Percentiles rank a stretch among this genome's conserved stretches.
Conservation (phyloP, 2,797 vertebrate genomes). For the Schizopygopsis pylzovi region DNA sequence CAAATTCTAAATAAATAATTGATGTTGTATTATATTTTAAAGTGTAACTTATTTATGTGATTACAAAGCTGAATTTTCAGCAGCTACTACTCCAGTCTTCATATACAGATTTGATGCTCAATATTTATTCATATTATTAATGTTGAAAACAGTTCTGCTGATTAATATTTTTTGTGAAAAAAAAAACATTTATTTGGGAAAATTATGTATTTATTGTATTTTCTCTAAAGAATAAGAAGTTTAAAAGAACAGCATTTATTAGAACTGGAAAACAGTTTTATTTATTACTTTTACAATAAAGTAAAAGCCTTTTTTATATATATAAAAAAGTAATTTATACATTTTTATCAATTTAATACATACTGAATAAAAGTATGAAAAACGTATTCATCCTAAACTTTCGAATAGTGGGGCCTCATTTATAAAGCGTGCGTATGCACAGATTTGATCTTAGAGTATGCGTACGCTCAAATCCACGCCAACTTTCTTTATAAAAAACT, state of each 20-base stretch:
- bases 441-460: no score
- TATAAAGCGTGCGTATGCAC: no score
- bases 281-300: not conserved
- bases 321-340: not conserved
- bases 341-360: not conserved
- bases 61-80: not conserved
- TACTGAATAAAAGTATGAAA: not conserved
- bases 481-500: no score
- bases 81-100: not conserved
- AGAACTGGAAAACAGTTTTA: not conserved
- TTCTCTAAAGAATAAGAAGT: not conserved
- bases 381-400: not conserved
- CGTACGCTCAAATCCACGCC: no score
- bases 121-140: not conserved
- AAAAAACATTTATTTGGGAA: no score
- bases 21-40: not conserved
- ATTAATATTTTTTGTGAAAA: not conserved
- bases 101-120: not conserved
- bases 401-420: not conserved
- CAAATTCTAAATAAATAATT: not conserved
- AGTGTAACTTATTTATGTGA: not conserved
- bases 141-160: not conserved
- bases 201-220: no score
- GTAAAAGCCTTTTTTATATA: not conserved
- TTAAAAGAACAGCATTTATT: not conserved